Evolutionary conservation across 2,113 vertebrate genomes (phyloP).

Genomic region (Dolichotis patagonum): DNA sequence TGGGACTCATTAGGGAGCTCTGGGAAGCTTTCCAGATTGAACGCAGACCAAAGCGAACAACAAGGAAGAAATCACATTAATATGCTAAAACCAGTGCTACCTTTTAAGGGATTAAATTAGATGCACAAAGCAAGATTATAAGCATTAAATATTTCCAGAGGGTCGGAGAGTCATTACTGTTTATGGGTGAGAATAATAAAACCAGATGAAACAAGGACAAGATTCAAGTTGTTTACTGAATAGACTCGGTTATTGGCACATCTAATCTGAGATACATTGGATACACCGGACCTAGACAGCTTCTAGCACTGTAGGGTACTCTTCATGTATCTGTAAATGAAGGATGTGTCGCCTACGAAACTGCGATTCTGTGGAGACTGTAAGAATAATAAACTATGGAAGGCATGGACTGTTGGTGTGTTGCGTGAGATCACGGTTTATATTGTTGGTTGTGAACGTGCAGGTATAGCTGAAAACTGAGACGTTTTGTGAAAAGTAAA

Average conservation of each 20-base stretch:
- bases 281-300: conserved; percentile 90
- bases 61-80: conserved; percentile 82
- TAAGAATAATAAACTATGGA: conserved; percentile 85
- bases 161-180: conserved; percentile 83
- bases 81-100: conserved; percentile 87
- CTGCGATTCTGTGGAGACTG: conserved; percentile 85
- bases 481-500: conserved; percentile 88
- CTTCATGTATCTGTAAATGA: conserved; percentile 92
- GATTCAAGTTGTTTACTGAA: conserved; percentile 89
- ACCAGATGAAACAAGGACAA: conserved; percentile 87
- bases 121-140: conserved; percentile 87
- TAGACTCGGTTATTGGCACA: conserved; percentile 91
- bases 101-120: conserved; percentile 85
- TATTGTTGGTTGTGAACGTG: conserved; percentile 89
- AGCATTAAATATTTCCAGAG: conserved; percentile 87
- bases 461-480: conserved; percentile 89
- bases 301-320: conserved; percentile 90
- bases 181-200: conserved; percentile 86
- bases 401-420: conserved; percentile 87
- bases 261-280: conserved; percentile 92
- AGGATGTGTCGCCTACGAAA: conserved; percentile 89
- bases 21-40: conserved; percentile 78
- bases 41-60: conserved; percentile 79
- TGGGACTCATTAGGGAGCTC: conserved; percentile 81
- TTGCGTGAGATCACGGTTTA: conserved; percentile 88